Evolutionary conservation across 2,797 vertebrate genomes (phyloP), one percentile per base, ranked within the genome.

Genomic region (Mus minutoides): DNA sequence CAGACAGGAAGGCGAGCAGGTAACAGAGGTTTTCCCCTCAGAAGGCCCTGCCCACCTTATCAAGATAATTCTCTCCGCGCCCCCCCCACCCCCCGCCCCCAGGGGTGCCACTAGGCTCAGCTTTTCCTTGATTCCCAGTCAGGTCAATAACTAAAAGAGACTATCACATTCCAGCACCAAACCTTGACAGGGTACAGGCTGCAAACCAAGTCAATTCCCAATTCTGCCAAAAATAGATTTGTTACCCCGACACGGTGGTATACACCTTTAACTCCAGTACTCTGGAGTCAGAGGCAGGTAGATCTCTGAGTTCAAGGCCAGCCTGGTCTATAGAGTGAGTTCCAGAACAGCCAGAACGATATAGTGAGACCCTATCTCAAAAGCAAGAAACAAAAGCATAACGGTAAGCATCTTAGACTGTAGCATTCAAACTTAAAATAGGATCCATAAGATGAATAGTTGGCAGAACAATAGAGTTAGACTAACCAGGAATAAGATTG

Each of bases 361-460:
- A 17, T 29, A 60, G 54, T 40, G 22, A 60, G n/a, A 40, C 54
- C 14, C 56, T 26, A 24, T 82, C 22, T 37, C n/a, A 29, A 82
- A 60, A 60, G 24, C 52, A 58, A 79, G 29, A 31, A 14, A 2
- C n/a, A 40, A 31, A 67, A 79, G 40, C 34, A 86, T n/a, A 64
- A 21, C 26, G 34, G 37, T 83, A 89, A 86, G 17, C 69, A 84
- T 94, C 21, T 62, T 78, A 69, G 60, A 94, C 73, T 76, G 60
- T 49, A 76, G 79, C 37, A 69, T 60, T 58, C 11, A 67, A 92
- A 94, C 62, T 89, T 62, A 90, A 89, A 84, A 80, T 76, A 87
- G 62, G 46, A 77, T 58, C 3, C 37, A 64, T 19, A 69, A 58
- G 83, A 73, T 87, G 31, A 92, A 69, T 82, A 60, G 52, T 89